Evolutionary conservation across 2,888 invertebrate species (phyloP).

Genomic region (Coremacera marginata): DNA sequence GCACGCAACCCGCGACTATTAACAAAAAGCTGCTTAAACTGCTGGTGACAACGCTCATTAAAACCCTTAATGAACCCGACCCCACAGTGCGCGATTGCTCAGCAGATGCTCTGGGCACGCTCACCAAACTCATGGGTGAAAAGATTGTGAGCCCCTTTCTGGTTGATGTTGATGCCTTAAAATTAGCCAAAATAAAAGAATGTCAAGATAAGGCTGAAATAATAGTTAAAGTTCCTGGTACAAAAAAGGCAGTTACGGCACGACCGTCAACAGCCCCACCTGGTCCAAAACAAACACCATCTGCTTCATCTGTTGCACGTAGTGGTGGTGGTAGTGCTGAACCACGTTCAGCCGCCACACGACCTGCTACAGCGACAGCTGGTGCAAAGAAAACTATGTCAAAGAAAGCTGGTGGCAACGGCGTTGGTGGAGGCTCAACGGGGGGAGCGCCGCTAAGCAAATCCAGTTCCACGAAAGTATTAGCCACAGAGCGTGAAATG

Average conservation of each 20-base stretch:
- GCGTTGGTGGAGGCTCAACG: conserved; percentile 41
- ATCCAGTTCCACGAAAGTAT: conserved; percentile 62
- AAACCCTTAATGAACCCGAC: conserved; percentile 77
- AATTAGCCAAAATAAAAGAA: conserved; percentile 95
- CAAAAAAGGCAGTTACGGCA: conserved; percentile 70
- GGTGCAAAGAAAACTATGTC: conserved; percentile 50
- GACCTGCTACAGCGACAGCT: conserved; percentile 64
- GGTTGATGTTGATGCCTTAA: conserved; percentile 88
- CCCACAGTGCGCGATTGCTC: conserved; percentile 92
- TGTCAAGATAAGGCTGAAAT: conserved; percentile 93
- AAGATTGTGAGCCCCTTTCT: conserved; percentile 88
- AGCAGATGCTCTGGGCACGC: conserved; percentile 93
- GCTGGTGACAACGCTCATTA: conserved; percentile 81
- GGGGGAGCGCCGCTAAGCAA: conserved; percentile 56
- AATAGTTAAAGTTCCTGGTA: conserved; percentile 77
- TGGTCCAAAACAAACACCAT: conserved; percentile 44
- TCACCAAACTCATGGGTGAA: conserved; percentile 94
- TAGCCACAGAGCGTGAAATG: conserved; percentile 75
- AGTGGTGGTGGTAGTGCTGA: conserved; percentile 56
- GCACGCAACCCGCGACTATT: conserved; percentile 83
- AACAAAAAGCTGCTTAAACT: conserved; percentile 92
- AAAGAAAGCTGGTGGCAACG: conserved; percentile 48
- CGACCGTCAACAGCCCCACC: conserved; percentile 65
- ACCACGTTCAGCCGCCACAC: conserved; percentile 58
- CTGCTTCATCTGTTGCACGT: conserved; percentile 49